A percentile compares a stretch with the other conserved stretches of the same genome.
Evolutionary conservation across 2,113 vertebrate genomes (phyloP).

Genomic region (Nipponia nippon): DNA sequence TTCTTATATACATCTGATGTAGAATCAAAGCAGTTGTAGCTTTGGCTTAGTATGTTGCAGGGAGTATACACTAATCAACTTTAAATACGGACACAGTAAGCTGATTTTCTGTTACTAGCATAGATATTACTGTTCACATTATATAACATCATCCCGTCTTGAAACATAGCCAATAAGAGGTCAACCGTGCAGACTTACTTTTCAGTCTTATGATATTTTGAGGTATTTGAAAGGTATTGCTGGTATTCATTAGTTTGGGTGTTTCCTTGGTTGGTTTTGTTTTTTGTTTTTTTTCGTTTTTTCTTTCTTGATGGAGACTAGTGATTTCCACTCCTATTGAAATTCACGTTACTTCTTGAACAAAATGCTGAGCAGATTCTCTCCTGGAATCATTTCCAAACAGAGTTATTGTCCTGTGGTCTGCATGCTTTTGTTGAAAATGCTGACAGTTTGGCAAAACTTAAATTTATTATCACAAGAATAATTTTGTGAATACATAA

Average conservation of each 20-base stretch:
- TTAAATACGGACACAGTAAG: slow-evolving; percentile 11
- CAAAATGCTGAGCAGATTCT: not conserved
- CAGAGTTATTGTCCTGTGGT: not conserved
- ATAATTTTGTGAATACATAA: not conserved
- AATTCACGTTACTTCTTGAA: not conserved
- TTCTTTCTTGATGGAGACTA: not conserved
- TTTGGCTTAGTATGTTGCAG: not conserved
- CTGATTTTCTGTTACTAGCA: slow-evolving; percentile 24
- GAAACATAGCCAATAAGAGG: not conserved
- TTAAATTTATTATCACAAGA: not conserved
- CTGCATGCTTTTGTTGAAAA: not conserved
- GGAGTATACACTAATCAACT: not conserved
- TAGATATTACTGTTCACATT: not conserved
- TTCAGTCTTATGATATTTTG: not conserved
- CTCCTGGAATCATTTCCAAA: not conserved
- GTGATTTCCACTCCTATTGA: not conserved
- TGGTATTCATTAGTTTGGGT: not conserved
- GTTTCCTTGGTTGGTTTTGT: no score
- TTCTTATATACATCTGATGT: not conserved
- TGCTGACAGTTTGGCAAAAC: not conserved
- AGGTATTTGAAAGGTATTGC: not conserved
- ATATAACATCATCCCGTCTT: not conserved
- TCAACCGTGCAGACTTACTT: not conserved
- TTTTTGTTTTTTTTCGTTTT: not conserved
- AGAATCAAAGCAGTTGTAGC: not conserved